Percentiles rank a stretch among this genome's conserved stretches.
Conservation (phyloP, 2,113 vertebrate species). For the Caretta caretta region DNA sequence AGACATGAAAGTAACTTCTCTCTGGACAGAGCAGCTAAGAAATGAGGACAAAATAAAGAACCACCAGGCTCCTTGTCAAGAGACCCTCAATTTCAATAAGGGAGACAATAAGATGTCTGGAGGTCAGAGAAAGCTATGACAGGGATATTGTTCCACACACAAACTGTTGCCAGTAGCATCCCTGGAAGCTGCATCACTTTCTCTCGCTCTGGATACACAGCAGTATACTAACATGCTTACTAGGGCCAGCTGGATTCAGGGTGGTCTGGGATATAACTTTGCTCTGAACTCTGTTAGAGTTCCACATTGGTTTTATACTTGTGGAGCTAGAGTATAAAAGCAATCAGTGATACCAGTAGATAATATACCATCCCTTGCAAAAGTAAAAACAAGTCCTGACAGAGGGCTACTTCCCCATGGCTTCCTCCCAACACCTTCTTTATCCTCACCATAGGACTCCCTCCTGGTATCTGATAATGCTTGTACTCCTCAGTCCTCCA, state of each 20-base stretch:
- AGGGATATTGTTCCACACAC: not conserved
- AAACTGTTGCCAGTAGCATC: rapidly evolving
- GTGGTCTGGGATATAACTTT: not conserved
- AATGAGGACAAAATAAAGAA: not conserved
- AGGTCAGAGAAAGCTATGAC: not conserved
- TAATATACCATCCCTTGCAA: no score
- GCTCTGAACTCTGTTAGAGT: not conserved
- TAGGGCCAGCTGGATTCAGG: not conserved
- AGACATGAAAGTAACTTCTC: not conserved
- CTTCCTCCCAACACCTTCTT: no score
- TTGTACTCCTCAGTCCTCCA: no score
- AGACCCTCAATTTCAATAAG: not conserved
- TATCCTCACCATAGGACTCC: no score
- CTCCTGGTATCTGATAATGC: no score
- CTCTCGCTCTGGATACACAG: rapidly evolving
- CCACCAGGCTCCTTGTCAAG: rapidly evolving
- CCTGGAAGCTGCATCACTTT: not conserved
- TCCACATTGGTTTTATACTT: no score
- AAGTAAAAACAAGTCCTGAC: no score
- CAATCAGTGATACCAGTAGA: no score
- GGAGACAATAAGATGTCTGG: not conserved
- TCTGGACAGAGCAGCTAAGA: rapidly evolving
- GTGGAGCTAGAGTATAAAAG: not conserved
- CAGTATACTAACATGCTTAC: not conserved
- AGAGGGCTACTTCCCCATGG: no score